phyloP scores from a whole-genome alignment of 37 sponge, comb jelly and placozoan genomes.

The Eunapius fragilis region DNA sequence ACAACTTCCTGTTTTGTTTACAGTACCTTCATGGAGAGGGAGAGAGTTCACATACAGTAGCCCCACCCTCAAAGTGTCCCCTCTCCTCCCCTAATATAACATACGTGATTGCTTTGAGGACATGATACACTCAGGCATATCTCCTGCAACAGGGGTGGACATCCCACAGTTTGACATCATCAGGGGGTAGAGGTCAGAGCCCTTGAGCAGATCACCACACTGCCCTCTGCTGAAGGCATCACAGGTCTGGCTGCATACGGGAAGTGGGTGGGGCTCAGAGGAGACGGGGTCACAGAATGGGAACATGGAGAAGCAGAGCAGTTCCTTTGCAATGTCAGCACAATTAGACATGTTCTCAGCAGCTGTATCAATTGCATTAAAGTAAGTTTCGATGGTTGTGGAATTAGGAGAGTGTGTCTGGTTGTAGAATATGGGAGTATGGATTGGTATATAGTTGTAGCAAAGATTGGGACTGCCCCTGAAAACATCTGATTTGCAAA shows the following conservation, averaged over 20 bases:
- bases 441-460: not conserved
- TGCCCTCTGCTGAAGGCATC: slow-evolving; percentile 26
- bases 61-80: not conserved
- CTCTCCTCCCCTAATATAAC: not conserved
- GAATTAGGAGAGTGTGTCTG: not conserved
- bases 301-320: slow-evolving; percentile 49
- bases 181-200: slow-evolving; percentile 18
- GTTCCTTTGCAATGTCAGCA: slow-evolving; percentile 9
- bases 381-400: not conserved
- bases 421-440: not conserved
- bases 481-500: not conserved
- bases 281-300: slow-evolving; percentile 63
- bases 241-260: slow-evolving; percentile 54
- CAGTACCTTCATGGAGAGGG: not conserved
- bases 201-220: slow-evolving; percentile 17
- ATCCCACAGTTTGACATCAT: slow-evolving; percentile 52
- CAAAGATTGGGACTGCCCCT: not conserved
- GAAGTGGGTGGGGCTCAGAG: slow-evolving; percentile 15
- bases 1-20: slow-evolving; percentile 20
- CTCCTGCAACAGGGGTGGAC: slow-evolving; percentile 42
- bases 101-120: not conserved
- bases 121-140: slow-evolving; percentile 61
- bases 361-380: not conserved
- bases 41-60: not conserved
- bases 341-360: not conserved